Percentiles rank a stretch among this genome's conserved stretches.
Conservation (phyloP, 2,113 vertebrate species). For the Prietella phreatophila region DNA sequence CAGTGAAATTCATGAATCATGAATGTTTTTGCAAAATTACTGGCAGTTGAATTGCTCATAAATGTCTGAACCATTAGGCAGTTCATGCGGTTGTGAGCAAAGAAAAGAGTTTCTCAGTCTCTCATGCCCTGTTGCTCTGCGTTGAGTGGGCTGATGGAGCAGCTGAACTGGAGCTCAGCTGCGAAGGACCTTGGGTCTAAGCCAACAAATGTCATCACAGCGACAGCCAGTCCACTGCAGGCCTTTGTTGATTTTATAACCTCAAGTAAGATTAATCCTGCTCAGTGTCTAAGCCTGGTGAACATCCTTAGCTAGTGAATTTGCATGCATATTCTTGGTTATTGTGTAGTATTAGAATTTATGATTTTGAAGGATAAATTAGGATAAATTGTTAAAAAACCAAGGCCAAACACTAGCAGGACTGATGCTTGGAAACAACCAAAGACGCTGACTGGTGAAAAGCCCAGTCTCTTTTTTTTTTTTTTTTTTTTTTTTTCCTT, state of each 20-base stretch:
- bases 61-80: background rate
- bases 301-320: constrained; percentile 8
- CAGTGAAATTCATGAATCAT: constrained; percentile 15
- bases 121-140: background rate
- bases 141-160: constrained; percentile 26
- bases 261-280: constrained; percentile 11
- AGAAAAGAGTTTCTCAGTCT: background rate
- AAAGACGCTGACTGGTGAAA: constrained; percentile 14
- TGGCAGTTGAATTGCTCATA: background rate
- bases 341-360: background rate
- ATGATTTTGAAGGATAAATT: background rate
- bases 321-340: background rate
- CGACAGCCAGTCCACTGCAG: constrained; percentile 18
- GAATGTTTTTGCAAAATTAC: background rate
- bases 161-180: constrained; percentile 41
- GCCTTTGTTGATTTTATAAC: constrained; percentile 11
- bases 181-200: constrained; percentile 6
- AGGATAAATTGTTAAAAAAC: background rate
- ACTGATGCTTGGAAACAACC: constrained; percentile 14
- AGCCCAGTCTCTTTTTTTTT: constrained; percentile 6
- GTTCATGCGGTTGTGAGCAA: background rate
- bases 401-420: constrained; percentile 7
- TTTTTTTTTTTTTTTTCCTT: no score
- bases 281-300: background rate
- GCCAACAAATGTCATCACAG: constrained; percentile 22